Base-by-base conservation (phyloP, 2,888 invertebrate species). In the Silvanus unidentatus region DNA sequence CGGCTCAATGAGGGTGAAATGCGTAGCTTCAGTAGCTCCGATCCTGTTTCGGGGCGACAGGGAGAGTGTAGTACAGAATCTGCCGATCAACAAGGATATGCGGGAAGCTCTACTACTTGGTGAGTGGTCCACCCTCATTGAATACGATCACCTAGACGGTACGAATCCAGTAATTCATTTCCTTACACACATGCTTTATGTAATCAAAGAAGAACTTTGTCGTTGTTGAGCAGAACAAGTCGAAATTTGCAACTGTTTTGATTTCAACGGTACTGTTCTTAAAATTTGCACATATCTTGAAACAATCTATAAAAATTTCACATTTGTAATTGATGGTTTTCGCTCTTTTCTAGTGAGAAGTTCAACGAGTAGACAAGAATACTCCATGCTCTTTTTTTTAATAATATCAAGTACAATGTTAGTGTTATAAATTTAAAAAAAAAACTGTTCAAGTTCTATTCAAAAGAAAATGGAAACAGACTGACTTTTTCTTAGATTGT, bases 21-120 rank as follows among this genome's bases (percentile, higher is more conserved):
- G 81, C 60, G 72, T 80, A 43, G 80, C 81, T 16, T 77, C 76
- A 48, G 73, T 81, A 57, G 77, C 77, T 11, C 80, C 80, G 10
- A 74, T 78, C 1, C 65, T 80, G 42, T 80, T 79, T 77, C 74
- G 76, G 52, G 78, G 78, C 14, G 79, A 78, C 63, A 69, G 75
- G 52, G 80, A 80, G 59, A 77, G 77, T 55, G 74, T 79, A 1
- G 71, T 79, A 13, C 77, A 78, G 61, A 74, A 76, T 37, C 69
- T 77, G 40, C 75, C 77, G 29, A 72, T 78, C 42, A 72, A 78
- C 46, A 75, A 77, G 60, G 79, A 79, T 61, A 77, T 79, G 68
- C 72, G 80, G 52, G 80, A 80, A 64, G 80, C 80, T 16, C 73
- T 79, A 63, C 68, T 81, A 49, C 71, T 80, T 58, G 81, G 80